Conservation (phyloP, 1,140 invertebrate species). For the Rhizoglyphus robini region DNA sequence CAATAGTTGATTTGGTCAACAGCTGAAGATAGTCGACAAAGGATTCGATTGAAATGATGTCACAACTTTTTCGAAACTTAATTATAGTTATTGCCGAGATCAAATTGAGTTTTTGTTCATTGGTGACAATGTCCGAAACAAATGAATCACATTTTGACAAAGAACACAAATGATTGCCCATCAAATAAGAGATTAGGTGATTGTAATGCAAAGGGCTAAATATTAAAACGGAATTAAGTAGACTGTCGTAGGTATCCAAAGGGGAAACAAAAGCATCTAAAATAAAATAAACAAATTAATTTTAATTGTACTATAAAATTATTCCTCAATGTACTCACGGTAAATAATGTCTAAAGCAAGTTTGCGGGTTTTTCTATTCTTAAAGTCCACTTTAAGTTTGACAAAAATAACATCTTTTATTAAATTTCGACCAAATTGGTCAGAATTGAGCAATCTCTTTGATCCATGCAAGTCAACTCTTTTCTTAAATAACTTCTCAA, state of each 20-base stretch:
- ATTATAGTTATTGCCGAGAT: background rate
- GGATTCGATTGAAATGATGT: background rate
- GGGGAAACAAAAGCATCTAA: background rate
- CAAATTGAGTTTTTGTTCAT: background rate
- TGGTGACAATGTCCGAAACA: background rate
- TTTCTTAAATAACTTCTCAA: background rate
- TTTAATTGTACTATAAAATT: no score
- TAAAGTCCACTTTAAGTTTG: background rate
- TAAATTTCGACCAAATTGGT: no score
- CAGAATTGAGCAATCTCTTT: no score
- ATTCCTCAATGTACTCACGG: no score
- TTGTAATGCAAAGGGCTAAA: background rate
- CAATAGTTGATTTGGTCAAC: background rate
- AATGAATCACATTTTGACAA: background rate
- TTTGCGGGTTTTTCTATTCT: background rate
- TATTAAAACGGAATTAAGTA: background rate
- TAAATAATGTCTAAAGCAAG: background rate
- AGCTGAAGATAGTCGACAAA: background rate
- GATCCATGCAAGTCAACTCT: background rate
- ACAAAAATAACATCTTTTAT: background rate
- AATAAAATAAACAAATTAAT: background rate
- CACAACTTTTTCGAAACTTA: background rate
- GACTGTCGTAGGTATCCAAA: background rate
- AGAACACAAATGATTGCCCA: background rate
- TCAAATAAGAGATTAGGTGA: background rate